Conservation (phyloP, 1,140 invertebrate genomes). For the Platyscapa corneri region DNA sequence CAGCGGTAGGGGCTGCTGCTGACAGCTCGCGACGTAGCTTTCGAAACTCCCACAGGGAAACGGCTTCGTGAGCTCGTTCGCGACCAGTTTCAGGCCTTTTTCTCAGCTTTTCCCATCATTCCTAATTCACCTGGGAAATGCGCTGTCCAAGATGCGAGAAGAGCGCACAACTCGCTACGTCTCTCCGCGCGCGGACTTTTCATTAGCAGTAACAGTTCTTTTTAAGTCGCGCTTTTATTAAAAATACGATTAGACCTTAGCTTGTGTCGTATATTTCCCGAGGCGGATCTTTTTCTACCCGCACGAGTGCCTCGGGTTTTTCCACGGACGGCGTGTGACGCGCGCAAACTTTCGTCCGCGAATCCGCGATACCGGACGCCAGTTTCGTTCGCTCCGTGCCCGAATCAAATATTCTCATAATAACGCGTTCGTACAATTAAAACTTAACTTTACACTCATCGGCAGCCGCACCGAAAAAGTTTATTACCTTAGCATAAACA, state of each 20-base stretch:
- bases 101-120: neutral
- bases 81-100: neutral
- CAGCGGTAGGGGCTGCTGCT: slow-evolving; percentile 24
- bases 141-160: neutral
- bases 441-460: no score
- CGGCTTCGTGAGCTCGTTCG: neutral
- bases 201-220: neutral
- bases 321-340: no score
- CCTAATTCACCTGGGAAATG: slow-evolving; percentile 25
- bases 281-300: no score
- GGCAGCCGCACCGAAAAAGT: no score
- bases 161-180: no score
- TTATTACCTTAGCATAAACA: no score
- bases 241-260: neutral
- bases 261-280: neutral
- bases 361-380: no score
- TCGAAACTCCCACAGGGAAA: slow-evolving; percentile 29
- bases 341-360: no score
- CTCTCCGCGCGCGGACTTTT: neutral
- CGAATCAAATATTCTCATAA: no score
- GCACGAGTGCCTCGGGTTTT: no score
- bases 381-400: no score
- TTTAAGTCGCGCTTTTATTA: neutral
- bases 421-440: no score
- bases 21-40: slow-evolving; percentile 43